phyloP scores from a whole-genome alignment of 2,797 vertebrate genomes.

The Cyprinella venusta region DNA sequence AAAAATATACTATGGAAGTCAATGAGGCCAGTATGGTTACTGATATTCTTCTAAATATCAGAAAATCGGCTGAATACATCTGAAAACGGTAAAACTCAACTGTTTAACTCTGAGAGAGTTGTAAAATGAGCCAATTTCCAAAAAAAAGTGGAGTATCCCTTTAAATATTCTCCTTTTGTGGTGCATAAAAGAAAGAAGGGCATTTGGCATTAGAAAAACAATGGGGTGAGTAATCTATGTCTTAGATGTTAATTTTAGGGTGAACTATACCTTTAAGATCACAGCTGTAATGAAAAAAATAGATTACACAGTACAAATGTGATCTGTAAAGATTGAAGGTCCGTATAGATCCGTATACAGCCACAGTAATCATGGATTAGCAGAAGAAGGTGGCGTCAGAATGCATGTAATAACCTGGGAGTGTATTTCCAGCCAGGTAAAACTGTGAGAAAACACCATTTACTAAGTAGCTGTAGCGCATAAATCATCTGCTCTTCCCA shows the following conservation, averaged over 20 bases:
- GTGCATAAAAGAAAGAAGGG: not conserved
- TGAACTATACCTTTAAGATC: not conserved
- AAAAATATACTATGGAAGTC: too few species aligned
- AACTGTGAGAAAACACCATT: slow-evolving; percentile 62
- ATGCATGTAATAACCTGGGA: slow-evolving; percentile 59
- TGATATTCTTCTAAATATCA: too few species aligned
- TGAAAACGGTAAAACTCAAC: too few species aligned
- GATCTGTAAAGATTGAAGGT: slow-evolving; percentile 5
- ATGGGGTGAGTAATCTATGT: not conserved
- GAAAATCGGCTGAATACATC: too few species aligned
- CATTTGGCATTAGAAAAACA: not conserved
- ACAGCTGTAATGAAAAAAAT: not conserved
- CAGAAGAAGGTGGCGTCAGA: slow-evolving; percentile 61
- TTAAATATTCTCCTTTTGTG: not conserved
- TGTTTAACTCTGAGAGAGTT: too few species aligned
- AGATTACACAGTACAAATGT: not conserved
- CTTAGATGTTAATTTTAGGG: not conserved
- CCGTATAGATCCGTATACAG: not conserved
- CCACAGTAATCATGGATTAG: not conserved
- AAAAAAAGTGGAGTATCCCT: too few species aligned
- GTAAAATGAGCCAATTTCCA: too few species aligned
- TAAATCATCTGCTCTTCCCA: slow-evolving; percentile 58
- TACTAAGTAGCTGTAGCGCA: slow-evolving; percentile 62
- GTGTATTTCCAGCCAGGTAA: slow-evolving; percentile 59
- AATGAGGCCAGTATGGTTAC: too few species aligned